Conservation (phyloP, 2,888 invertebrate species). For the Drosophila pullipes region DNA sequence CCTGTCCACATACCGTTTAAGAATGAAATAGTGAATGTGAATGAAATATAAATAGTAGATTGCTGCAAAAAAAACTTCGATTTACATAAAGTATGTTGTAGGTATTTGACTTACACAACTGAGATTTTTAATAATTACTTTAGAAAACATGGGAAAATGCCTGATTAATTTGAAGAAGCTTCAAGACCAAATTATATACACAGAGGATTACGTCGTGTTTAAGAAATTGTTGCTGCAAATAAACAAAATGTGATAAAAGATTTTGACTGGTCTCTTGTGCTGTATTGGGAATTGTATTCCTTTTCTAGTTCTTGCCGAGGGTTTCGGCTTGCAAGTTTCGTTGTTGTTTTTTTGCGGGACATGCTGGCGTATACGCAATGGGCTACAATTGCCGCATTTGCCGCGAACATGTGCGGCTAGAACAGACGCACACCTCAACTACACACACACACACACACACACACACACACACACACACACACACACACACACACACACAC, state of each 20-base stretch:
- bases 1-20: neutral
- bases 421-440: conserved; percentile 49
- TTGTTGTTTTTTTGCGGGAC: conserved; percentile 8
- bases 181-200: too few relatives aligned
- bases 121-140: neutral
- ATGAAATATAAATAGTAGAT: too few relatives aligned
- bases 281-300: neutral
- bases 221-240: neutral
- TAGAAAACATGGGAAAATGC: neutral
- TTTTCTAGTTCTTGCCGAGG: neutral
- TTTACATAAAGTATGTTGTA: neutral
- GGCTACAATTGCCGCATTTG: conserved; percentile 46
- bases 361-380: conserved; percentile 71
- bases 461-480: conserved; percentile 11
- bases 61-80: too few relatives aligned
- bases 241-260: neutral
- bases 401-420: conserved; percentile 42
- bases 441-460: conserved; percentile 14
- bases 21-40: neutral
- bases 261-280: neutral
- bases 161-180: too few relatives aligned
- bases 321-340: neutral
- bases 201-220: neutral
- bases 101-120: neutral
- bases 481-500: conserved; percentile 24